Evolutionary conservation across 2,888 invertebrate genomes (phyloP).

Genomic region (Melieria picta): DNA sequence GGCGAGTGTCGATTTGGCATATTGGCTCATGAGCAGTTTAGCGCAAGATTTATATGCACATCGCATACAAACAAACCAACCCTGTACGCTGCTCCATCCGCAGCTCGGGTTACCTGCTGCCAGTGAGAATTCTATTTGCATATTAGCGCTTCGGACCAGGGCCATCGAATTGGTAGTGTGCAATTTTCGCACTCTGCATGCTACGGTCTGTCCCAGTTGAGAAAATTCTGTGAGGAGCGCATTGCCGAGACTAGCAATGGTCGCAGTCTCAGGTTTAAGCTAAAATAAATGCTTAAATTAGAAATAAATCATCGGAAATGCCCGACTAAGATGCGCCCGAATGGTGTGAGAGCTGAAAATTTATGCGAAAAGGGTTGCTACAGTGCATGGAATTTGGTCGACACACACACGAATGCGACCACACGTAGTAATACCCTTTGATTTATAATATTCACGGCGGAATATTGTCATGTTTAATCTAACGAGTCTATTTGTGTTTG

Average conservation of each 20-base stretch:
- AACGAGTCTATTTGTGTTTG: slow-evolving; percentile 38
- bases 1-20: slow-evolving; percentile 19
- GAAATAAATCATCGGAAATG: slow-evolving; percentile 31
- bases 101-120: slow-evolving; percentile 1
- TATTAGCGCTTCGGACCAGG: slow-evolving; percentile 21
- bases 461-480: slow-evolving; percentile 53
- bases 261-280: slow-evolving; percentile 19
- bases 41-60: slow-evolving; percentile 25
- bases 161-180: neutral
- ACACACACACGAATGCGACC: neutral
- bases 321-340: neutral
- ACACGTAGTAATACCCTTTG: slow-evolving; percentile 35
- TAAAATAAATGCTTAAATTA: slow-evolving; percentile 28
- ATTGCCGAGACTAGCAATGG: slow-evolving; percentile 18
- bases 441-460: slow-evolving; percentile 34
- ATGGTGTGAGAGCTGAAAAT: neutral
- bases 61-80: neutral
- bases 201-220: slow-evolving; percentile 1
- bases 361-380: too few species aligned
- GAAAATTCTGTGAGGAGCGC: slow-evolving; percentile 8
- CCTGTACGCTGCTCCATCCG: neutral
- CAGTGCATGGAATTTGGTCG: too few species aligned
- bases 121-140: slow-evolving; percentile 23
- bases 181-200: slow-evolving; percentile 11
- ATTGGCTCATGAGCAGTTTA: slow-evolving; percentile 29